Conservation (phyloP, 2,797 vertebrate genomes). For the Periophthalmus magnuspinnatus region DNA sequence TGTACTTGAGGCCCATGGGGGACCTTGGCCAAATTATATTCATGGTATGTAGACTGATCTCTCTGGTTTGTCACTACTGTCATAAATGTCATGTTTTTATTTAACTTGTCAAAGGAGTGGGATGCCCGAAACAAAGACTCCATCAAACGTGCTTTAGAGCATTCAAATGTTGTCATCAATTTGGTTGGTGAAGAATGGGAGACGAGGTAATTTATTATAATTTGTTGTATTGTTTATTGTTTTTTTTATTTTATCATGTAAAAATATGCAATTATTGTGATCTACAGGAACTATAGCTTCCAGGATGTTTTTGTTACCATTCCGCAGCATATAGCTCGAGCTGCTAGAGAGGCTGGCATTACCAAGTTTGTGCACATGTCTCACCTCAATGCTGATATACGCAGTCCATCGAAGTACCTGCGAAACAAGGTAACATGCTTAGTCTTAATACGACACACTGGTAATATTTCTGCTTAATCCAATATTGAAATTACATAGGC, state of each 20-base stretch:
- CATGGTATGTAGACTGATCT: slow-evolving; percentile 73
- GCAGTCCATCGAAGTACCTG: slow-evolving; percentile 90
- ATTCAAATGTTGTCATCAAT: slow-evolving; percentile 95
- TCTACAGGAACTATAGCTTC: slow-evolving; percentile 85
- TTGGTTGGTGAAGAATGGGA: slow-evolving; percentile 94
- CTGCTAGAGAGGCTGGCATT: slow-evolving; percentile 85
- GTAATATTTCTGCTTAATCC: background rate
- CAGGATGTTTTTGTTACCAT: slow-evolving; percentile 88
- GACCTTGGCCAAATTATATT: slow-evolving; percentile 95
- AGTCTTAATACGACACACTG: background rate
- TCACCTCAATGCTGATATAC: slow-evolving; percentile 91
- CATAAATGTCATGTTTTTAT: background rate
- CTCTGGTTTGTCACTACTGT: background rate
- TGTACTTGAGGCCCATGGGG: slow-evolving; percentile 91
- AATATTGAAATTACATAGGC: slow-evolving; percentile 72
- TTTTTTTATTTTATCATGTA: background rate
- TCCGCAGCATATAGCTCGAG: slow-evolving; percentile 84
- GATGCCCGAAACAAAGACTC: slow-evolving; percentile 85
- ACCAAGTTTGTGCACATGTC: slow-evolving; percentile 90
- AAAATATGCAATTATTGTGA: slow-evolving; percentile 13
- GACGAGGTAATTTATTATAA: slow-evolving; percentile 79
- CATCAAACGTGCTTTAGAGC: slow-evolving; percentile 82
- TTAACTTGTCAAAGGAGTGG: slow-evolving; percentile 84
- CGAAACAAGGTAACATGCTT: slow-evolving; percentile 84
- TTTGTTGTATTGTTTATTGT: background rate